Conservation (phyloP, 2,797 vertebrate genomes). For the Spondyliosoma cantharus region DNA sequence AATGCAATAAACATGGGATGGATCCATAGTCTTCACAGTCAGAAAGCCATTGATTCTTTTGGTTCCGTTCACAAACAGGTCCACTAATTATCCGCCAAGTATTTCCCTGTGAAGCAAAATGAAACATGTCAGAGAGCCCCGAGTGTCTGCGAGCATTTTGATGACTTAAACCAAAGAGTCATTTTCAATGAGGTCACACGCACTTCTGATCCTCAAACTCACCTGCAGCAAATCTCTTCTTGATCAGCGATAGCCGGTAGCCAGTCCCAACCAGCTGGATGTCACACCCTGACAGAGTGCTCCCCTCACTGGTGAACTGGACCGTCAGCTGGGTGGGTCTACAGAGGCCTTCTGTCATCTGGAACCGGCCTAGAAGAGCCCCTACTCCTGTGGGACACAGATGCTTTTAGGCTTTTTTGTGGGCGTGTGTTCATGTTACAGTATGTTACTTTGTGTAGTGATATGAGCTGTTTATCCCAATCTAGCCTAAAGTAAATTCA, state of each 20-base stretch:
- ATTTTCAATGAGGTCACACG: not conserved
- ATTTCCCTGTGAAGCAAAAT: constrained; percentile 91
- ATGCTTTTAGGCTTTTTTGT: not conserved
- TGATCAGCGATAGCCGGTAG: constrained; percentile 96
- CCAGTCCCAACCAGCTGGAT: constrained; percentile 95
- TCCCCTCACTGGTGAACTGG: constrained; percentile 97
- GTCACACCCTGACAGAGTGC: constrained; percentile 95
- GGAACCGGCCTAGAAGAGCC: constrained; percentile 95
- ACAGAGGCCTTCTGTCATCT: constrained; percentile 90
- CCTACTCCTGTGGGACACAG: constrained; percentile 88
- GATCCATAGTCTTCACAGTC: constrained; percentile 76
- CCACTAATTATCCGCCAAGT: constrained; percentile 96
- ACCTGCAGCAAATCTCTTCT: constrained; percentile 99
- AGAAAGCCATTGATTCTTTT: constrained; percentile 68
- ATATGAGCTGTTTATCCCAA: not conserved
- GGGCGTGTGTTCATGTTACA: not conserved
- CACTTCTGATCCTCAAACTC: constrained; percentile 53
- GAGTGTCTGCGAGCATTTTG: not conserved
- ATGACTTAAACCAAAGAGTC: not conserved
- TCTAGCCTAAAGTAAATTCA: too few relatives aligned
- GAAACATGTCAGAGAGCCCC: constrained; percentile 38
- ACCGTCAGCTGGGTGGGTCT: constrained; percentile 92
- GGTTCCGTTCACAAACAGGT: constrained; percentile 66
- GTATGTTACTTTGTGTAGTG: not conserved
- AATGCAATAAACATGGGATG: constrained; percentile 65